These are phyloP conservation scores for Drosophila paracracens DNA, from an alignment of 2,888 invertebrate genomes.

Conservation along the genomic window DNA sequence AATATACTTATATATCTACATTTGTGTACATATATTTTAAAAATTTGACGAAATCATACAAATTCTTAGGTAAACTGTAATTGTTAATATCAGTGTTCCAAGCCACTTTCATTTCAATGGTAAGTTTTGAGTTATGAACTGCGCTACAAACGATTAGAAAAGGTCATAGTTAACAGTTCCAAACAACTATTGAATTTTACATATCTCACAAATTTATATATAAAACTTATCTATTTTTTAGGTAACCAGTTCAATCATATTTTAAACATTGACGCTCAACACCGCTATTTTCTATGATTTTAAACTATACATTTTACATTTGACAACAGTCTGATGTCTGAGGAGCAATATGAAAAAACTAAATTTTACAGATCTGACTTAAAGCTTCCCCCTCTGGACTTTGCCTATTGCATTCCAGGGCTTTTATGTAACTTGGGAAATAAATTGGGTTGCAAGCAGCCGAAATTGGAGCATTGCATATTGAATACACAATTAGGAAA, in stretches of 20 bases:
- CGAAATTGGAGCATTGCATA: background rate
- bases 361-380: background rate
- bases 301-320: background rate
- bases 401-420: background rate
- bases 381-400: background rate
- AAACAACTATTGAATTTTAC: background rate
- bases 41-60: background rate
- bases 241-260: background rate
- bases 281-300: background rate
- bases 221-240: too few relatives aligned
- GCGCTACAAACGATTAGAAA: background rate
- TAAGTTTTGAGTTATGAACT: background rate
- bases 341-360: background rate
- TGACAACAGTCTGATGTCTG: conserved; percentile 5
- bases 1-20: background rate
- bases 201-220: background rate
- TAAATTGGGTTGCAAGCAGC: background rate
- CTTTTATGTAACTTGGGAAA: background rate
- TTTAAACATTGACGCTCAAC: background rate
- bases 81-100: background rate
- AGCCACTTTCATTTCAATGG: background rate
- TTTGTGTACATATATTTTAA: background rate
- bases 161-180: background rate
- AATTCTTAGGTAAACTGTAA: conserved; percentile 15
- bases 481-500: background rate